Base-by-base conservation (phyloP, 2,888 invertebrate species). In the Lampropteryx suffumata region DNA sequence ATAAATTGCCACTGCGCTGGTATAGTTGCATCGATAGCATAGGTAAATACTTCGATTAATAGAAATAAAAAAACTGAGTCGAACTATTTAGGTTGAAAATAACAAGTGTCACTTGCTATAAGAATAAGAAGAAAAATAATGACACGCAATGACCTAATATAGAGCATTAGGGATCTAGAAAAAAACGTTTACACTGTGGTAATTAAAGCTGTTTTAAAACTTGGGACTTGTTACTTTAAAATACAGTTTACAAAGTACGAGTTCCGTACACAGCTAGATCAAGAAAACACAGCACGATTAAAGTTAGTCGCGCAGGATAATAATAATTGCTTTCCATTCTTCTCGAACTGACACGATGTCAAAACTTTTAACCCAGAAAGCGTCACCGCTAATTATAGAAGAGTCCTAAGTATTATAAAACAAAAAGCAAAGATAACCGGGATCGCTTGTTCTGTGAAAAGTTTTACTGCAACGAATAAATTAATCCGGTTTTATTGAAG, bases 391-490 rank as follows among this genome's bases (percentile, higher is more conserved):
- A 65, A 64, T 64, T 59, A 50, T 61, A 59, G 62, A 60, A 57
- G 69, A 65, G 60, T 64, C 65, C 64, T 67, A 75, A 78, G 67
- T 69, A 72, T 71, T 70, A 67, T 57, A 65, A 72, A 68, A 73
- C 72, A 75, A 79, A 76, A 75, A 72, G 63, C 62, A 58, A 64
- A 64, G 67, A 71, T 70, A 69, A 69, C 71, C 63, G 61, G 59
- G 67, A 70, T 68, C 62, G 68, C 70, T 73, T 76, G 75, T 73
- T 77, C 73, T 69, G 70, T 68, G 50, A 68, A 78, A 77, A 75
- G 62, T 77, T 73, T 56, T 62, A 63, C 65, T 65, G 58, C 63
- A 65, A 48, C 47, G 66, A 67, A 70, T 69, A 64, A 69, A 74
- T 72, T 69, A 65, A 71, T 66, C 61, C 62, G 62, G 65, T 39